phyloP scores from a whole-genome alignment of 2,797 vertebrate genomes.

The Thamnophis elegans region DNA sequence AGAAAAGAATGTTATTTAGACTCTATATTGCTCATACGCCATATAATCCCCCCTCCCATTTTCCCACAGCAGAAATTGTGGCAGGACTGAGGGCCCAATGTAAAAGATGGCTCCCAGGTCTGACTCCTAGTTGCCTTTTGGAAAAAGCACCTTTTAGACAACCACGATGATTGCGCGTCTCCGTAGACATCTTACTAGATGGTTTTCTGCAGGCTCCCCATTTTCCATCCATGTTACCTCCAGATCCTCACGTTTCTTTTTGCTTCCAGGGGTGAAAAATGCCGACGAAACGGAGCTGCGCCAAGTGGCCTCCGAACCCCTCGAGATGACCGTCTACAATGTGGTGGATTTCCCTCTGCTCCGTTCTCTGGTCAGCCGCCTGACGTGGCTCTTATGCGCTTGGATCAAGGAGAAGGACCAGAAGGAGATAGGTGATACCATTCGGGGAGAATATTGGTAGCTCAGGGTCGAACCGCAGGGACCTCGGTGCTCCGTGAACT shows the following conservation, averaged over 20 bases:
- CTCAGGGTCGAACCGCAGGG: not conserved
- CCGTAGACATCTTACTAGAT: not conserved
- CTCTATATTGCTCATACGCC: no score
- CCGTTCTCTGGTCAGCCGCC: constrained; percentile 79
- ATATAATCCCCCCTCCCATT: no score
- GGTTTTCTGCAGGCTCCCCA: not conserved
- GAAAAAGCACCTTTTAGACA: no score
- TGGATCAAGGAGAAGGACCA: constrained; percentile 80
- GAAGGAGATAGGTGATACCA: constrained; percentile 53
- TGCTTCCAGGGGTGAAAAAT: constrained; percentile 86
- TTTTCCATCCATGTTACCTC: not conserved
- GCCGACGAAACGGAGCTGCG: constrained; percentile 88
- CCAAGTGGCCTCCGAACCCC: constrained; percentile 86
- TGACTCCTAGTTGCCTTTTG: no score
- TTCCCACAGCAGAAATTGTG: no score
- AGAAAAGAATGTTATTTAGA: no score
- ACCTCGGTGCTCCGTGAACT: no score
- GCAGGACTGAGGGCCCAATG: no score
- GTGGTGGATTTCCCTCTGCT: constrained; percentile 92
- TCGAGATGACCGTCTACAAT: constrained; percentile 87
- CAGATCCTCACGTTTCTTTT: not conserved
- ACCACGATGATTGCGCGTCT: not conserved
- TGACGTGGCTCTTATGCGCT: constrained; percentile 85
- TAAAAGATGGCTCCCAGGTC: no score
- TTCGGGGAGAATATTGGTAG: not conserved